These are phyloP conservation scores for Porites lobata DNA, from an alignment of 92 coral and sea anemone genomes.

Conservation along the genomic window DNA sequence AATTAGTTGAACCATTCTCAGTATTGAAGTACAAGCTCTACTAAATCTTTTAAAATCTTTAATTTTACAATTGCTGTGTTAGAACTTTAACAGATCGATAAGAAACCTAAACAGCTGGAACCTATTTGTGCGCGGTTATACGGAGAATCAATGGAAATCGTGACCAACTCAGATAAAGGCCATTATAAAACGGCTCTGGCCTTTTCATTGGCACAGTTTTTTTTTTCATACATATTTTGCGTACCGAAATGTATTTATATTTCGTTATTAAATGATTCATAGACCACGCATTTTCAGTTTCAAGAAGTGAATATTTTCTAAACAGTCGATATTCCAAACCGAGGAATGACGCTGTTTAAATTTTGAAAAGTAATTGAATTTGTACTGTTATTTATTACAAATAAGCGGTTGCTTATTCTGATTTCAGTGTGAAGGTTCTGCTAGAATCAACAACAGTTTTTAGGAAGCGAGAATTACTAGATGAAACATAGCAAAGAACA, in stretches of 20 bases:
- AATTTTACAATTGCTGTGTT: no score
- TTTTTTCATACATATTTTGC: not conserved
- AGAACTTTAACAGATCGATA: no score
- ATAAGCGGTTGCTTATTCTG: not conserved
- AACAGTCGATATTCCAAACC: not conserved
- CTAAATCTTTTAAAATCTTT: no score
- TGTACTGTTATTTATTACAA: not conserved
- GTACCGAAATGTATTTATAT: no score
- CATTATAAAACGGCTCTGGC: not conserved
- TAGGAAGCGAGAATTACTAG: not conserved
- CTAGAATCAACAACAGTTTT: not conserved
- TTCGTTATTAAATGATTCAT: constrained; percentile 22
- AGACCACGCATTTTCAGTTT: not conserved
- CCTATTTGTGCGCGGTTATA: no score
- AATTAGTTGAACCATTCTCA: not conserved
- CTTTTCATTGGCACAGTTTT: not conserved
- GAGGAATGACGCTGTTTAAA: not conserved
- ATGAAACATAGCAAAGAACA: not conserved
- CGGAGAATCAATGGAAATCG: no score
- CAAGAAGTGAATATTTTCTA: not conserved
- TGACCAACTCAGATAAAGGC: not conserved
- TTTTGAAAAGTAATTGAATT: not conserved
- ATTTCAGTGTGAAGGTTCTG: not conserved
- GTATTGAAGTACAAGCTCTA: not conserved
- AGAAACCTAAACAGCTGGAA: no score